Evolutionary conservation across 92 coral and sea anemone species (phyloP), one percentile per base, ranked within the genome.

Genomic region (Zoanthus sansibaricus): DNA sequence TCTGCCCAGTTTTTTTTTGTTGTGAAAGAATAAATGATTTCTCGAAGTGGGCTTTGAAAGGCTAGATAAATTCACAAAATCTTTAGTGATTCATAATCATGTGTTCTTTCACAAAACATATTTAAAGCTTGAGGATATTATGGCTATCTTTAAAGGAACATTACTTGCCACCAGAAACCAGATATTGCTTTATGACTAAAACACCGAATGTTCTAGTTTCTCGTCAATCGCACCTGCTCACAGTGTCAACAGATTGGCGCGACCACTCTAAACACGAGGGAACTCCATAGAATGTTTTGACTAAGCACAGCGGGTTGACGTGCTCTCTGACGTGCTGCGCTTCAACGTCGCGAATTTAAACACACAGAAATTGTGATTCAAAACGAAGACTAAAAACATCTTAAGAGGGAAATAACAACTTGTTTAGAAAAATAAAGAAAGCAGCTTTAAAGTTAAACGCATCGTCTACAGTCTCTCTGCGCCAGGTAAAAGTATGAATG

Each of bases 191-290:
- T 6, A 69, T 16, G 33, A 69, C 74, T 31, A 69, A 62, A 69
- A 21, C 74, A 69, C 42, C 9, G 74, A 69, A 69, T 69, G 46
- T 69, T 69, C 74, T 69, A 69, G 74, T 69, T 33, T 69, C 74
- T 16, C 45, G 74, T 69, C 33, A 11, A 7, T 3, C 11, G 74
- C 74, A 69, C 45, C 74, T 69, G 74, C 74, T 30, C 9, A 3
- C 25, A 69, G 15, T 5, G 74, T 69, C 46, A 25, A 69, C 31
- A 4, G 31, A 11, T 44, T 15, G 46, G 46, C 9, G 31, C 45
- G 74, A 69, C 74, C 33, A 69, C 31, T 69, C 74, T 30, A 69
- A 69, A 69, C 47, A 69, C 45, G 46, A 69, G 74, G 12, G 74
- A 44, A 69, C 11, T 20, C 15, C 45, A 31, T 10, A 13, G 17